Conservation (phyloP, 1,140 invertebrate genomes). For the Hylaeus anthracinus region DNA sequence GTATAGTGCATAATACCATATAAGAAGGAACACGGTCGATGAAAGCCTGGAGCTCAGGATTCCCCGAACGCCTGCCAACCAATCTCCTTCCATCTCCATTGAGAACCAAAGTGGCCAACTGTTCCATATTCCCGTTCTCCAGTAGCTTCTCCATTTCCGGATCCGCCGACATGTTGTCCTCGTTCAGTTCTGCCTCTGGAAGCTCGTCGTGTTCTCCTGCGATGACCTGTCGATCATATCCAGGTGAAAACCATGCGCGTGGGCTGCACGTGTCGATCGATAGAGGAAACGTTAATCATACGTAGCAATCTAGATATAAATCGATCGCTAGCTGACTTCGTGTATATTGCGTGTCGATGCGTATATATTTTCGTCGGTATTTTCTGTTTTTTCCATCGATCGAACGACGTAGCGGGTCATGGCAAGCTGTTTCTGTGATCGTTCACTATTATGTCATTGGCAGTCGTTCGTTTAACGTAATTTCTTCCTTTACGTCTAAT, state of each 20-base stretch:
- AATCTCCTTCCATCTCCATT: constrained; percentile 92
- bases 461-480: too few species aligned
- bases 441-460: too few species aligned
- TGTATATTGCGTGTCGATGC: background rate
- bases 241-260: constrained; percentile 65
- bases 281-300: constrained; percentile 67
- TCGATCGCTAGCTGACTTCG: constrained; percentile 60
- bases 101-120: constrained; percentile 92
- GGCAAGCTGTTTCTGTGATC: background rate
- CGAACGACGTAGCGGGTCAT: background rate
- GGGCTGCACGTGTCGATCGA: constrained; percentile 62
- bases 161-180: constrained; percentile 75
- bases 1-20: constrained; percentile 84
- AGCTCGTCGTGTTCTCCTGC: constrained; percentile 69
- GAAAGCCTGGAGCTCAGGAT: constrained; percentile 93
- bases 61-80: constrained; percentile 86
- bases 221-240: constrained; percentile 69
- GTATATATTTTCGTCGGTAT: background rate
- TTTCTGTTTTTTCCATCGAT: background rate
- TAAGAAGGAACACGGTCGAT: constrained; percentile 94
- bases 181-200: constrained; percentile 68
- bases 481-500: background rate
- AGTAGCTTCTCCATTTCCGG: constrained; percentile 84
- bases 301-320: constrained; percentile 60
- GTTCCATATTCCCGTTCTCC: constrained; percentile 91